A percentile compares a stretch with the other conserved stretches of the same genome.
Conservation (phyloP, 1,140 invertebrate genomes). For the Solen grandis region DNA sequence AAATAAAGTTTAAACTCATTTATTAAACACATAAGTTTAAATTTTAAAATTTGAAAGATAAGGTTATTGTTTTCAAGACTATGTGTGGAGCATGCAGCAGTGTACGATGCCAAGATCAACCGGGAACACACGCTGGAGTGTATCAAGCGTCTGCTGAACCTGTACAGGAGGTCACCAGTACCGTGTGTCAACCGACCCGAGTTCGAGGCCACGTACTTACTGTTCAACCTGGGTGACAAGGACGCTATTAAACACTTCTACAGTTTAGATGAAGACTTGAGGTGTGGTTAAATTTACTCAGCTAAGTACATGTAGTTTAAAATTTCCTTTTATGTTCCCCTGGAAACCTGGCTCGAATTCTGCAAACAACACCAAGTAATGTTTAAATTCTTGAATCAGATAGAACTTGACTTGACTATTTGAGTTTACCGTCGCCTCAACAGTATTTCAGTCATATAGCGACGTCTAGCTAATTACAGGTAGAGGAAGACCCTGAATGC, state of each 20-base stretch:
- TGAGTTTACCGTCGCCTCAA: no score
- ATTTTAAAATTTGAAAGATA: background rate
- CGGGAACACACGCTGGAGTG: constrained; percentile 79
- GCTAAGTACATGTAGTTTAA: no score
- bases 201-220: constrained; percentile 74
- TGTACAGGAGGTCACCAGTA: constrained; percentile 65
- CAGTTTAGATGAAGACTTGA: constrained; percentile 52
- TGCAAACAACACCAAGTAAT: no score
- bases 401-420: no score
- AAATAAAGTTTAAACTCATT: background rate
- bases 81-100: constrained; percentile 61
- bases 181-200: constrained; percentile 58
- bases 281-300: no score
- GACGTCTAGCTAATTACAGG: no score
- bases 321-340: no score
- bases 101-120: constrained; percentile 79
- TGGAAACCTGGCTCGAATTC: no score
- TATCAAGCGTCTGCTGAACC: constrained; percentile 76
- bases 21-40: background rate
- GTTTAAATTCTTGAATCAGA: no score
- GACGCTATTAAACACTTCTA: constrained; percentile 68
- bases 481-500: no score
- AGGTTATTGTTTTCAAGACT: constrained; percentile 81
- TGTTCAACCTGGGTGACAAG: constrained; percentile 74
- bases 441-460: no score